Base-by-base conservation (phyloP, 2,888 invertebrate species). In the Scaptodrosophila latifasciaeformis region DNA sequence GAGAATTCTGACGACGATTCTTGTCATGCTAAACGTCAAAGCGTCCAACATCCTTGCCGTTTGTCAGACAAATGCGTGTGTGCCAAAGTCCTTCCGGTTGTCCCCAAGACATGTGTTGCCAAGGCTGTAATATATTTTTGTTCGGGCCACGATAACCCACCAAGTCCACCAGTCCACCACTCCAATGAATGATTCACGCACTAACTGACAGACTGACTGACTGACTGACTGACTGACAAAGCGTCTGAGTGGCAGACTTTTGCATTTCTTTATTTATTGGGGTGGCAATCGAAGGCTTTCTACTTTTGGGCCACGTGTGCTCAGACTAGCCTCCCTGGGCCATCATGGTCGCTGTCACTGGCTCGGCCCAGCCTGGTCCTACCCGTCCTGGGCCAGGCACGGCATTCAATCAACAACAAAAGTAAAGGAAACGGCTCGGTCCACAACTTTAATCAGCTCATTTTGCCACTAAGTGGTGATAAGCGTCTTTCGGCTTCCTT, bases 31-130 rank as follows among this genome's bases (percentile, higher is more conserved):
- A 37, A 37, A 37, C 37, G 70, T 72, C 77, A 72, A 72, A 64
- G 71, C 71, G 63, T 72, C 77, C 76, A 72, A 63, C 67, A 72
- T 70, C 62, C 55, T 58, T 60, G 40, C 59, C 58, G 49, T 47
- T 62, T 52, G 55, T 45, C 37, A 47, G 76, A 71, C 71, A 75
- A 71, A 75, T 71, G 76, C 57, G 62, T 54, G 49, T 45, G 49
- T 57, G 35, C 40, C 24, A 40, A 40, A 15, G 13, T 17, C 15
- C 10, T 13, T 37, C 37, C 15, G 9, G 13, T 37, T 31, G 31
- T 6, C 2, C 5, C 13, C 17, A 10, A 15, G 71, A 61, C 60
- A 59, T 65, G 67, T 44, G 59, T 55, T 37, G 54, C 34, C 47
- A 10, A 13, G 43, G 49, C 47, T 59, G 51, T 37, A 37, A 48